These are phyloP conservation scores for Uria lomvia DNA, from an alignment of 2,113 vertebrate species.

Conservation along the genomic window DNA sequence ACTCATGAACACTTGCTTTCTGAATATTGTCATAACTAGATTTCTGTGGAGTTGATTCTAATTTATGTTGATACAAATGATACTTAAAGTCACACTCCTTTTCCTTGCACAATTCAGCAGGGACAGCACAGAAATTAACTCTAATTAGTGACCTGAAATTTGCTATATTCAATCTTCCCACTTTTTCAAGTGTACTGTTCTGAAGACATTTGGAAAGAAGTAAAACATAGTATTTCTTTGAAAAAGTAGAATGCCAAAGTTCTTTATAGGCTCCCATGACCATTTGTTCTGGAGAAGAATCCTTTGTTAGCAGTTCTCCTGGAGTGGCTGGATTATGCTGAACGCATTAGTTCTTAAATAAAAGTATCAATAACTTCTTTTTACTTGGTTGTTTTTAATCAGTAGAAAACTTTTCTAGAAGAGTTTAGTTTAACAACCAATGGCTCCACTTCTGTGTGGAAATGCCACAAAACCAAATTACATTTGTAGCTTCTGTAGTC, in stretches of 20 bases:
- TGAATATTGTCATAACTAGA: background rate
- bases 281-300: background rate
- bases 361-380: background rate
- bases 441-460: background rate
- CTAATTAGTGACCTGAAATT: background rate
- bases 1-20: background rate
- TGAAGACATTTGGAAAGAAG: background rate
- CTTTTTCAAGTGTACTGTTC: background rate
- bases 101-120: background rate
- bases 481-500: background rate
- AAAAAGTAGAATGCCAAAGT: background rate
- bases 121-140: background rate
- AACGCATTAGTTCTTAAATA: background rate
- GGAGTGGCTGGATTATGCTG: background rate
- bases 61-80: background rate
- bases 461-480: background rate
- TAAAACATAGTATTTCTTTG: background rate
- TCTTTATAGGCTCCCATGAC: background rate
- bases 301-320: background rate
- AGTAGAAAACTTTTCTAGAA: background rate
- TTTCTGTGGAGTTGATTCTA: background rate
- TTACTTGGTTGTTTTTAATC: background rate
- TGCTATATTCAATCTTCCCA: background rate
- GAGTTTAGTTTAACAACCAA: background rate
- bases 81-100: background rate